Conservation (phyloP, 1,140 invertebrate genomes). For the Chrysomallon squamiferum region DNA sequence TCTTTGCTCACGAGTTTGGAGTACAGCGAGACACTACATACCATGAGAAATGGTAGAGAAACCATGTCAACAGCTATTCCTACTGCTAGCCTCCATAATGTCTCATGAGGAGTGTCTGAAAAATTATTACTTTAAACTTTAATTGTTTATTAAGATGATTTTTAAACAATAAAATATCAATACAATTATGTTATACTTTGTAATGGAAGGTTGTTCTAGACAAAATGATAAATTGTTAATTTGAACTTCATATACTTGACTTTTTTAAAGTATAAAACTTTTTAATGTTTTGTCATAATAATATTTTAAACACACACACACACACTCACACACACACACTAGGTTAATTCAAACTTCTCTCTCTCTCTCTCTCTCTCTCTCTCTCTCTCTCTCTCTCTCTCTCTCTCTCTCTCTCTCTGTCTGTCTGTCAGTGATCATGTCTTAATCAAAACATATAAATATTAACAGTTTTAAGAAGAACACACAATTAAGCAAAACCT, state of each 20-base stretch:
- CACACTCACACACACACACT: too few relatives aligned
- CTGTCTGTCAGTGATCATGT: too few relatives aligned
- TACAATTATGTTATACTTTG: neutral
- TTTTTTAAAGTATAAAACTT: slow-evolving; percentile 1
- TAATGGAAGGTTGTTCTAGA: neutral
- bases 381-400: neutral
- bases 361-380: neutral
- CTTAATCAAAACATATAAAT: too few relatives aligned
- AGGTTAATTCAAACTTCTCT: neutral
- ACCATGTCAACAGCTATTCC: slow-evolving; percentile 40
- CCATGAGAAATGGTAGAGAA: slow-evolving; percentile 44
- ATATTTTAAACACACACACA: too few relatives aligned
- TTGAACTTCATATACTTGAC: neutral
- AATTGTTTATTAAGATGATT: neutral
- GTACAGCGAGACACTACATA: slow-evolving; percentile 43
- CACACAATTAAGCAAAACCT: too few relatives aligned
- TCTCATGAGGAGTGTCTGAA: slow-evolving; percentile 28
- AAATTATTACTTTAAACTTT: neutral
- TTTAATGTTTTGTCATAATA: neutral
- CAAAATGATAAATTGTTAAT: neutral
- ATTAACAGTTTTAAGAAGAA: too few relatives aligned
- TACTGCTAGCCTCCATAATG: slow-evolving; percentile 33
- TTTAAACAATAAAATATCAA: neutral
- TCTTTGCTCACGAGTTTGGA: slow-evolving; percentile 44
- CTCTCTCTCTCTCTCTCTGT: neutral